phyloP scores from a whole-genome alignment of 2,797 vertebrate genomes.

The Salmo trutta region DNA sequence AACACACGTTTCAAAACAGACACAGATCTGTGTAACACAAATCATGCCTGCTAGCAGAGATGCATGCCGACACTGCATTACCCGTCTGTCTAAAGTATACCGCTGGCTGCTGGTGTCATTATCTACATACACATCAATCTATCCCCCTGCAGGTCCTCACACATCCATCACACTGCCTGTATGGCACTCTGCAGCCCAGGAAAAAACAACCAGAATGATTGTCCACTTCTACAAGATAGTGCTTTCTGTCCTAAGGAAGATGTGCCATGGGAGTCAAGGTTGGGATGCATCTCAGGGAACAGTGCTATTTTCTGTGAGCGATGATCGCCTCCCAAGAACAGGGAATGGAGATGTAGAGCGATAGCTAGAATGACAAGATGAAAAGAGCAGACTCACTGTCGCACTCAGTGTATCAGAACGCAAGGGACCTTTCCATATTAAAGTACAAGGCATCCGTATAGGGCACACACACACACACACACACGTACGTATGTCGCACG shows the following conservation, averaged over 20 bases:
- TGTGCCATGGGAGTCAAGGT: no score
- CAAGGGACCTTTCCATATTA: background rate
- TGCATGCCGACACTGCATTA: no score
- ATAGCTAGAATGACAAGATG: slow-evolving; percentile 9
- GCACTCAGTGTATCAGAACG: background rate
- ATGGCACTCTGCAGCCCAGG: background rate
- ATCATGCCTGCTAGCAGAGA: no score
- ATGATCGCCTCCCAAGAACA: background rate
- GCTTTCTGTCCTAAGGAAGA: background rate
- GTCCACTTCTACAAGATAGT: background rate
- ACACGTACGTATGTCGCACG: background rate
- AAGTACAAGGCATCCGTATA: slow-evolving; percentile 3
- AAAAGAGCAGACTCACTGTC: background rate
- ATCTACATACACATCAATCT: background rate
- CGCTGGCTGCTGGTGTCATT: no score
- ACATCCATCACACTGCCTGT: background rate
- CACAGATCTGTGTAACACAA: no score
- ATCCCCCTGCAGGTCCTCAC: background rate
- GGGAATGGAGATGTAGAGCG: background rate
- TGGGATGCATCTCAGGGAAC: background rate
- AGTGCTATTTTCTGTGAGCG: no score
- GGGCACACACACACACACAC: slow-evolving; percentile 5
- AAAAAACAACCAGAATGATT: slow-evolving; percentile 1
- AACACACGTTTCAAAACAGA: no score
- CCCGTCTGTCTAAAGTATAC: no score